A percentile compares a stretch with the other conserved stretches of the same genome.
Evolutionary conservation across 2,888 invertebrate genomes (phyloP).

Genomic region (Sphaerophoria taeniata): DNA sequence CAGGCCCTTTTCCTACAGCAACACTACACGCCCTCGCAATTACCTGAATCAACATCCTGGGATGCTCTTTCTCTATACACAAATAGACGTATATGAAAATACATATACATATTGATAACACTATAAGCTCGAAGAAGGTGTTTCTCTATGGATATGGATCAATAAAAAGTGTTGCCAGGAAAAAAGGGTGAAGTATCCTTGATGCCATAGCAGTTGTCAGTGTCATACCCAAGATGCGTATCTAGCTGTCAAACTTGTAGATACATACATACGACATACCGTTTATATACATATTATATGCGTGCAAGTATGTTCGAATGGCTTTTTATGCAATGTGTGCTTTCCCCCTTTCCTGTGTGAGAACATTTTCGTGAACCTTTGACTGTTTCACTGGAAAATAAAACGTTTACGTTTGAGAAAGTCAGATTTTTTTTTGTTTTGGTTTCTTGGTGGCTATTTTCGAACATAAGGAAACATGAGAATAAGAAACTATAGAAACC

Average conservation of each 20-base stretch:
- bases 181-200: slow-evolving; percentile 42
- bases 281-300: too few relatives aligned
- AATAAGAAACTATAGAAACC: slow-evolving; percentile 29
- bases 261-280: too few relatives aligned
- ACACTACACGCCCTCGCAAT: slow-evolving; percentile 54
- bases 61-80: slow-evolving; percentile 12
- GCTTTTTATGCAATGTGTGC: slow-evolving; percentile 27
- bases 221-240: slow-evolving; percentile 41
- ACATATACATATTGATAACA: slow-evolving; percentile 28
- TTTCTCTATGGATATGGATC: slow-evolving; percentile 53
- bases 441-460: not conserved
- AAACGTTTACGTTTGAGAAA: slow-evolving; percentile 5
- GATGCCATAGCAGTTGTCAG: not conserved
- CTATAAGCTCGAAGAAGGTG: slow-evolving; percentile 36
- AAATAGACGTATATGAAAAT: not conserved
- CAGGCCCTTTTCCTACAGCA: slow-evolving; percentile 29
- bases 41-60: slow-evolving; percentile 59
- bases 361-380: slow-evolving; percentile 31
- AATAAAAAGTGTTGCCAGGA: slow-evolving; percentile 31
- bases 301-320: not conserved
- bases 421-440: not conserved
- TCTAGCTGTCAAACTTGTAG: too few relatives aligned
- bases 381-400: slow-evolving; percentile 11
- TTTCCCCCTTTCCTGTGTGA: not conserved
- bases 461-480: not conserved